Base-by-base conservation (phyloP, 2,797 vertebrate species). In the Acrossocheilus fasciatus region DNA sequence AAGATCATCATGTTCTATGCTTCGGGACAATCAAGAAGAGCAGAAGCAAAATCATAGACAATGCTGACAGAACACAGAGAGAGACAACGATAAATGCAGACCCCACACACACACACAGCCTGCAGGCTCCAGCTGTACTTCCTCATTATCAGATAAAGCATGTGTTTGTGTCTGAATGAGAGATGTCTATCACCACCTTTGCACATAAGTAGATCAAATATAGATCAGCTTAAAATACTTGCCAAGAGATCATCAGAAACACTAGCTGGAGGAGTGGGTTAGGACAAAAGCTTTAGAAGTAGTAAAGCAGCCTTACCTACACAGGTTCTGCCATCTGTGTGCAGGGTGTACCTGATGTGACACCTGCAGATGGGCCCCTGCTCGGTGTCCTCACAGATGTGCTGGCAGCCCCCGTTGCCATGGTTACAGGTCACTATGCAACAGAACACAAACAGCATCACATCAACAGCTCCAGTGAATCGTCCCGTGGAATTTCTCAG, bases 401-500 rank as follows among this genome's bases (percentile, higher is more conserved):
- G 98, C 91, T 99, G 98, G 92, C 98, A 99, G 87, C 97, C 98
- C 70, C 98, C 98, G 0, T 99, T 99, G 62, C 98, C 98, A 39
- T 99, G 98, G 95, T 96, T 97, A 93, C 98, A 99, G 0, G 98
- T 99, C 88, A 99, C 98, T 99, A 91, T 45, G 87, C 82, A 92
- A 92, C 79, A 88, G 69, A 82, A 89, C 75, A 84, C 26, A 85
- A 74, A 90, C 43, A 78, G 77, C 36, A 26, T 62, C 75, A 87
- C 20, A 41, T 57, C 34, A 69, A 84, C 50, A 81, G 30, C 76
- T 75, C 18, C 54, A 30, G 34, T 26, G 23, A 76, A 62, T 30
- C 26, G 36, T 82, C 18, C 30, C 70, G 50, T 59, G 79, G 50
- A 50, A 83, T 83, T 86, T 79, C 66, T 54, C 52, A 78, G 30